Evolutionary conservation across 2,888 invertebrate genomes (phyloP).

Genomic region (Caradrina clavipalpis): DNA sequence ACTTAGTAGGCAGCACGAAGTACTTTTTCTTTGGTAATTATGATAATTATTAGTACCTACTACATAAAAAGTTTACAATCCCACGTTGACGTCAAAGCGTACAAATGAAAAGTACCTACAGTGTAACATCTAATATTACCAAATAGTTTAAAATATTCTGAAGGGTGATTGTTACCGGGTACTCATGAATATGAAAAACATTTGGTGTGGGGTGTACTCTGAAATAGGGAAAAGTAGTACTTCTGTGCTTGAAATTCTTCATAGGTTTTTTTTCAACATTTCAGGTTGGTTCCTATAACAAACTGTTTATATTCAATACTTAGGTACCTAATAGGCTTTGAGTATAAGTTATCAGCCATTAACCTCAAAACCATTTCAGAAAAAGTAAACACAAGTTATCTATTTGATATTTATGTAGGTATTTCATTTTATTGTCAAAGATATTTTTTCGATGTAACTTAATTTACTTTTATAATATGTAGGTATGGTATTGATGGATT

Average conservation of each 20-base stretch:
- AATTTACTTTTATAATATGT: constrained; percentile 17
- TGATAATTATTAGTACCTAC: constrained; percentile 3
- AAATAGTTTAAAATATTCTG: neutral
- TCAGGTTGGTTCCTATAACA: no score
- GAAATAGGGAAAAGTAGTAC: neutral
- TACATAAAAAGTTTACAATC: constrained; percentile 32
- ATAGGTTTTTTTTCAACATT: no score
- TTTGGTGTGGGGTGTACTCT: neutral
- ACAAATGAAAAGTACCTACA: constrained; percentile 19
- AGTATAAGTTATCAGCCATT: neutral
- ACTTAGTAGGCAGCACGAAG: constrained; percentile 2
- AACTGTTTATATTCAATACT: neutral
- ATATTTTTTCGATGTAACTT: constrained; percentile 6
- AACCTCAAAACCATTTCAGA: neutral
- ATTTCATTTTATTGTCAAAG: constrained; percentile 26
- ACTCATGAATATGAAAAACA: neutral
- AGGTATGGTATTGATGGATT: constrained; percentile 5
- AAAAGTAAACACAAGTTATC: constrained; percentile 32
- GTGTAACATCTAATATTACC: neutral
- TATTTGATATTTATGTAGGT: constrained; percentile 20
- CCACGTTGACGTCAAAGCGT: constrained; percentile 48
- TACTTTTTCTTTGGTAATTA: constrained; percentile 17
- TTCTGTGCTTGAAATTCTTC: neutral
- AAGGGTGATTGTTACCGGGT: neutral
- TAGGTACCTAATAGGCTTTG: neutral